Percentiles rank a stretch among this genome's conserved stretches.
Evolutionary conservation across 2,797 vertebrate genomes (phyloP).

Genomic region (Alectoris magna): DNA sequence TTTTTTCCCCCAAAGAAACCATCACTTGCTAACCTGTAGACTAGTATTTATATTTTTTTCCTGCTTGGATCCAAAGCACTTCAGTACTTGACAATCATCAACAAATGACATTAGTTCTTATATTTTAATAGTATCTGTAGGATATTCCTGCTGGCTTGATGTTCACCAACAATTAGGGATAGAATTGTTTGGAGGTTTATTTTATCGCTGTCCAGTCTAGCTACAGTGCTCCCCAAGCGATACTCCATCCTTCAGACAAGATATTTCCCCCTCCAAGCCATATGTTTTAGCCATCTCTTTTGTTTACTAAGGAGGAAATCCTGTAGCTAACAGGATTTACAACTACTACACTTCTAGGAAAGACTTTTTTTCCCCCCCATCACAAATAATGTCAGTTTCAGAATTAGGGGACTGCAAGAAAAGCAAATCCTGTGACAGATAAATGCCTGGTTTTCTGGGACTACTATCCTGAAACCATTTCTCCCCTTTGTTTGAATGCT

Average conservation of each 20-base stretch:
- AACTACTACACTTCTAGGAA: neutral
- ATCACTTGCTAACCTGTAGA: neutral
- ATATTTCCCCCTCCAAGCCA: neutral
- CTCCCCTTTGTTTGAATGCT: neutral
- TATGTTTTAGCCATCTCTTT: neutral
- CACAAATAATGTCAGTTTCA: neutral
- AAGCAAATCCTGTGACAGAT: slow-evolving; percentile 6
- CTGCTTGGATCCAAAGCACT: neutral
- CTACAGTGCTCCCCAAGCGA: neutral
- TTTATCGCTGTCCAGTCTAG: neutral
- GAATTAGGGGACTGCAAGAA: neutral
- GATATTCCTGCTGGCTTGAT: neutral
- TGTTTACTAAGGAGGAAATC: neutral
- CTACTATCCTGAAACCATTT: slow-evolving; percentile 19
- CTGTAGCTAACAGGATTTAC: neutral
- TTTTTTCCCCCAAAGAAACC: neutral
- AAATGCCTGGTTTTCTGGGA: neutral
- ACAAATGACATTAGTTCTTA: neutral
- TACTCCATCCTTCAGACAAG: neutral
- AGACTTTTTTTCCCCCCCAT: neutral
- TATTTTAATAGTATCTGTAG: neutral
- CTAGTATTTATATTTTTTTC: neutral
- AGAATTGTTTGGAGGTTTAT: neutral
- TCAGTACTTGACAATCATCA: neutral
- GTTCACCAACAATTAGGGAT: neutral